These are phyloP conservation scores for Pseudorectes ferrugineus DNA, from an alignment of 2,113 vertebrate genomes.

Conservation along the genomic window DNA sequence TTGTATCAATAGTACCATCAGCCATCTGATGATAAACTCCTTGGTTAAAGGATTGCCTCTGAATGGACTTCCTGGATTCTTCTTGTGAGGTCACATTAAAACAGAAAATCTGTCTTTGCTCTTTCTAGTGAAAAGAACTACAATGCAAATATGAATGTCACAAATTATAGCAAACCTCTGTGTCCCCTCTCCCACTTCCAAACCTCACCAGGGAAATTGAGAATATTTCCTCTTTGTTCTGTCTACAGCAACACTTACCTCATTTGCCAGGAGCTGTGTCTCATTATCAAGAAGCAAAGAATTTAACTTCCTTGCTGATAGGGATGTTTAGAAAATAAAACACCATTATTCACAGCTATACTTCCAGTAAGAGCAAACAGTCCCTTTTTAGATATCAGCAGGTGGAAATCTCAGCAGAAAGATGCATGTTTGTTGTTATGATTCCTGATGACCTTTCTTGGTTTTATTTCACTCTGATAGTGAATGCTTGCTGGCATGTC, in stretches of 20 bases:
- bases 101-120: not conserved
- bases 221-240: not conserved
- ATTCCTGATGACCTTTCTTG: not conserved
- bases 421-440: not conserved
- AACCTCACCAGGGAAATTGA: not conserved
- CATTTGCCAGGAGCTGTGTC: not conserved
- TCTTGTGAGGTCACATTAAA: not conserved
- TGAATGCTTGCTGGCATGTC: not conserved
- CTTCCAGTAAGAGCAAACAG: conserved; percentile 46
- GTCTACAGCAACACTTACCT: not conserved
- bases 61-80: not conserved
- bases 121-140: not conserved
- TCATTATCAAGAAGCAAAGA: not conserved
- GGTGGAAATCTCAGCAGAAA: conserved; percentile 28
- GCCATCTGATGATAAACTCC: not conserved
- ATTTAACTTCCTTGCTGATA: conserved; percentile 22
- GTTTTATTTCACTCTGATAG: not conserved
- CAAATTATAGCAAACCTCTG: not conserved
- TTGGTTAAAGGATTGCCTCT: not conserved
- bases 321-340: conserved; percentile 26
- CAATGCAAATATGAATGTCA: not conserved
- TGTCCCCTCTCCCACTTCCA: accelerated
- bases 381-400: not conserved
- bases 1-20: not conserved
- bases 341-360: not conserved